Percentiles rank a stretch among this genome's conserved stretches.
These are phyloP conservation scores for Ommatoiulus sabulosus DNA, from an alignment of 2,888 invertebrate genomes.

Conservation along the genomic window DNA sequence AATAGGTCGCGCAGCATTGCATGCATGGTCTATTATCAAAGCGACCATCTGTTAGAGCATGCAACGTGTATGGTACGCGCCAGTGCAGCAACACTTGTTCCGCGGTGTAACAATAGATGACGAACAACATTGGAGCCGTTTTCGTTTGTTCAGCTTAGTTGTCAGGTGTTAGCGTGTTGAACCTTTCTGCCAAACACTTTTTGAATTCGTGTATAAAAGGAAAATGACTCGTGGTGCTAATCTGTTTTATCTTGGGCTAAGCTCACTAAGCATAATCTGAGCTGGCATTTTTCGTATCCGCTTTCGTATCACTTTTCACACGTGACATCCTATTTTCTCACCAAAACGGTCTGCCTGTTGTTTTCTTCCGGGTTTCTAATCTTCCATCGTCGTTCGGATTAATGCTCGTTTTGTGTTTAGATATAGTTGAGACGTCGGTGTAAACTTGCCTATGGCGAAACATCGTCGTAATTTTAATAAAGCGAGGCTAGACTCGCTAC, in stretches of 20 bases:
- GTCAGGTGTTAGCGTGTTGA: background rate
- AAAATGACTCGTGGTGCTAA: background rate
- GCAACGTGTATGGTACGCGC: no score
- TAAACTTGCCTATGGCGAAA: no score
- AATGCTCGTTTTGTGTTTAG: background rate
- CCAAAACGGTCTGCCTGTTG: background rate
- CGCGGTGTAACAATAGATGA: no score
- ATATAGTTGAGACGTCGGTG: no score
- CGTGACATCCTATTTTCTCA: slow-evolving; percentile 4
- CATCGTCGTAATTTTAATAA: no score
- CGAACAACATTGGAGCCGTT: no score
- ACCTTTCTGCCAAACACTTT: background rate
- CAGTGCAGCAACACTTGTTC: no score
- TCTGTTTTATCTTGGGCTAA: background rate
- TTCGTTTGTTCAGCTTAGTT: background rate
- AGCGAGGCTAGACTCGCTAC: no score
- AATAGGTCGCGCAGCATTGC: no score
- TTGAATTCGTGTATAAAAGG: background rate
- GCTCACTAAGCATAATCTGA: background rate
- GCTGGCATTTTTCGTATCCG: background rate
- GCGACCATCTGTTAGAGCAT: no score
- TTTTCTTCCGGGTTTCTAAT: background rate
- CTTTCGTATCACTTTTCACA: background rate
- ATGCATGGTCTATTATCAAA: no score
- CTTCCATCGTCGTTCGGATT: background rate